These are phyloP conservation scores for Sebastes vulpes DNA, from an alignment of 2,797 vertebrate genomes.

Conservation along the genomic window DNA sequence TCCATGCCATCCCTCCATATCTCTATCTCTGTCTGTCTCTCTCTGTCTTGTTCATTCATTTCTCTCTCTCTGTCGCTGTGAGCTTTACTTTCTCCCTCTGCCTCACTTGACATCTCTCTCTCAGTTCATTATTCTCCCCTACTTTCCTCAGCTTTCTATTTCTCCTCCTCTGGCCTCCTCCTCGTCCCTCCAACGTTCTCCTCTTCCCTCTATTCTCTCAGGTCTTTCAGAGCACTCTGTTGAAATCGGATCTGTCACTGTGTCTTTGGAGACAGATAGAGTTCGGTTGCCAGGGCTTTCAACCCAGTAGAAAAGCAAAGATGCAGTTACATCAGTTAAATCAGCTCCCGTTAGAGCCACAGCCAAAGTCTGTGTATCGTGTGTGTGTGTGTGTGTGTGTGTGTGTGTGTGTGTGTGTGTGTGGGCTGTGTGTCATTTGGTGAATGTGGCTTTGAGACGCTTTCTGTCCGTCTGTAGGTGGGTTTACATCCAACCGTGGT, in stretches of 20 bases:
- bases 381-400: constrained; percentile 3
- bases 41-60: not conserved
- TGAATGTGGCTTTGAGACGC: constrained; percentile 13
- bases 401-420: constrained; percentile 16
- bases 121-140: constrained; percentile 32
- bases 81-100: constrained; percentile 1
- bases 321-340: constrained; percentile 68
- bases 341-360: constrained; percentile 48
- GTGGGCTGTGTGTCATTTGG: constrained; percentile 7
- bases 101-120: not conserved
- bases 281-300: constrained; percentile 76
- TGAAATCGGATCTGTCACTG: constrained; percentile 78
- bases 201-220: constrained; percentile 31
- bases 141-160: constrained; percentile 19
- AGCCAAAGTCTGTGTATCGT: constrained; percentile 39
- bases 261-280: constrained; percentile 74
- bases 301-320: constrained; percentile 69
- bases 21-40: constrained; percentile 25
- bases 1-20: constrained; percentile 9
- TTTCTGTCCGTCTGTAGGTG: constrained; percentile 12
- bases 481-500: not conserved
- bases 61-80: not conserved
- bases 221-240: constrained; percentile 54
- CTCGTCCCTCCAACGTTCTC: not conserved
- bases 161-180: constrained; percentile 38